Base-by-base conservation (phyloP, 2,797 vertebrate genomes). In the Decapterus maruadsi region DNA sequence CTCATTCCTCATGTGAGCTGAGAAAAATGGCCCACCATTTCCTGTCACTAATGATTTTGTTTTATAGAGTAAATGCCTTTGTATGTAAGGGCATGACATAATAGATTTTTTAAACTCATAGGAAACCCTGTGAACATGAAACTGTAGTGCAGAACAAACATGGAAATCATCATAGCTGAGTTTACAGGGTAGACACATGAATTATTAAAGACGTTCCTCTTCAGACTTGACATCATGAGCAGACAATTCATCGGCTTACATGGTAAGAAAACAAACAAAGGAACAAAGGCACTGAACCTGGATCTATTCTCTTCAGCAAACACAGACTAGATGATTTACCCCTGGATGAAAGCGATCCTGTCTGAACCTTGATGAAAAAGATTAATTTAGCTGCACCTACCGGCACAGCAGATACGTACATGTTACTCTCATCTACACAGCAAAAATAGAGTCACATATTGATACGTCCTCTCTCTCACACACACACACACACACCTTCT, bases 161-260 rank as follows among this genome's bases (percentile, higher is more conserved):
- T 40, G 13, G 10, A 68, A 75, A 71, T 62, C 22, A 26, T 22
- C 45, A 61, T 26, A n/a, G 46, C 16, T n/a, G 4, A 26, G 20
- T 75, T 74, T 34, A 54, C 45, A 61, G 20, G 13, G n/a, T 34
- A 43, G 4, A 40, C 4, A 19, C 19, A 42, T 46, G 12, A 59
- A 42, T 36, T 29, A 58, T 38, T 26, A 45, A 65, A 53, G 57
- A 45, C 2, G 22, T 40, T 36, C 22, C 43, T 22, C 34, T 29
- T 40, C 14, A 55, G 11, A 72, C 8, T 40, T 79, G 45, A 48
- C 45, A 55, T 50, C 38, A 22, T 34, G 6, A 43, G 26, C 45
- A 75, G 20, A 74, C 19, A 60, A 48, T 59, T 65, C 19, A 68
- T 29, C 56, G 58, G 20, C 51, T 70, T 71, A 43, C 38, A 45